Conservation (phyloP, 1,140 invertebrate genomes). For the Drosophila tristis region DNA sequence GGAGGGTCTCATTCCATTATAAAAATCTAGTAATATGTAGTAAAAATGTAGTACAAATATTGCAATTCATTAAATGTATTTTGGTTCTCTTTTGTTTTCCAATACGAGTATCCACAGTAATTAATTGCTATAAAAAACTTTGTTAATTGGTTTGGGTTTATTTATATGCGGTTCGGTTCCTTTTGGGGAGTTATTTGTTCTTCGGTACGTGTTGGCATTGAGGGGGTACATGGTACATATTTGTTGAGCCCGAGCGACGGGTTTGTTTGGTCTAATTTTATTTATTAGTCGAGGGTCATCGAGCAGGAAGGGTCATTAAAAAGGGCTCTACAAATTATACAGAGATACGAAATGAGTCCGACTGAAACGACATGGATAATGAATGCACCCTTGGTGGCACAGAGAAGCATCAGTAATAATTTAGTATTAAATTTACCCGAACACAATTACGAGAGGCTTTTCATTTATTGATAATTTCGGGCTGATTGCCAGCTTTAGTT, state of each 20-base stretch:
- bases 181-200: background rate
- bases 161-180: background rate
- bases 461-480: no score
- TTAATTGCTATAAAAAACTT: constrained; percentile 38
- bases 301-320: no score
- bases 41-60: constrained; percentile 28
- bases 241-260: background rate
- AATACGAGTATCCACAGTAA: constrained; percentile 18
- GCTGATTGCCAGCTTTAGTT: no score
- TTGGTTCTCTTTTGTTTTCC: constrained; percentile 6
- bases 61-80: constrained; percentile 16
- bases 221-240: background rate
- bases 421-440: no score
- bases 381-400: no score
- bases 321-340: constrained; percentile 3
- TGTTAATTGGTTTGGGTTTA: constrained; percentile 28
- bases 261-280: constrained; percentile 19
- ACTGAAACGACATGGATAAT: background rate
- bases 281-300: constrained; percentile 26
- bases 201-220: no score
- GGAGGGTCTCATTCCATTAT: constrained; percentile 57
- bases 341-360: constrained; percentile 12
- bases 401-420: no score
- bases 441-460: no score
- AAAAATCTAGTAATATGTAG: constrained; percentile 41